Conservation (phyloP, 2,113 vertebrate species). For the Verasper variegatus region DNA sequence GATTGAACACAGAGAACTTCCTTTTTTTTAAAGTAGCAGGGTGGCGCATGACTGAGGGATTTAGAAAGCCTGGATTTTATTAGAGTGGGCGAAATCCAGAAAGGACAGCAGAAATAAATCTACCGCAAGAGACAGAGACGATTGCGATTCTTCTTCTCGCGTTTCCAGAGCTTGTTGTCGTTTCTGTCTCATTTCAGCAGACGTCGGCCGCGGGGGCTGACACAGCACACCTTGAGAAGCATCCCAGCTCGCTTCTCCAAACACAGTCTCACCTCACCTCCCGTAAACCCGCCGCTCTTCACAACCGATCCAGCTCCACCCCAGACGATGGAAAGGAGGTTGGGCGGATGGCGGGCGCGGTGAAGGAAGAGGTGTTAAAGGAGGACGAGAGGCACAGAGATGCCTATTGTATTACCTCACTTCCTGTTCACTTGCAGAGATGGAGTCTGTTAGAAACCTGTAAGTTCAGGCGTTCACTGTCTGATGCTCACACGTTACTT, state of each 20-base stretch:
- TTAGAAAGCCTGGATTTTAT: constrained; percentile 54
- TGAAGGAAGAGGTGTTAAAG: constrained; percentile 27
- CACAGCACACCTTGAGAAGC: constrained; percentile 51
- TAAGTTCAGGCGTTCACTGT: too few relatives aligned
- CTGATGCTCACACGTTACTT: constrained; percentile 23
- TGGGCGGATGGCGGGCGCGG: constrained; percentile 36
- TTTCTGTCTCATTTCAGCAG: constrained; percentile 45
- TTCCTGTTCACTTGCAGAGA: constrained; percentile 70
- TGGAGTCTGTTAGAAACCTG: constrained; percentile 46
- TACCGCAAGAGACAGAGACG: constrained; percentile 29
- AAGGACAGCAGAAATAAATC: not conserved
- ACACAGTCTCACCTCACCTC: constrained; percentile 67
- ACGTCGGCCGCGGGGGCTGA: constrained; percentile 42
- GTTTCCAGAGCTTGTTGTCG: constrained; percentile 51
- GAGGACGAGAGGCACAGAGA: constrained; percentile 52
- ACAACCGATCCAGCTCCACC: constrained; percentile 44
- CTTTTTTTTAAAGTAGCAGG: not conserved
- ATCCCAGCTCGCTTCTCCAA: constrained; percentile 49
- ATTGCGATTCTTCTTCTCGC: constrained; percentile 27
- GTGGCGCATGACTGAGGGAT: constrained; percentile 11
- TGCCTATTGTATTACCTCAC: constrained; percentile 72
- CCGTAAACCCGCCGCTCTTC: constrained; percentile 47
- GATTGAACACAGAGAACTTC: constrained; percentile 35
- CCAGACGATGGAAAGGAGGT: constrained; percentile 51
- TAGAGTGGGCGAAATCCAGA: constrained; percentile 47